phyloP scores from a whole-genome alignment of 2,888 invertebrate species.

The Pinctada fucata region DNA sequence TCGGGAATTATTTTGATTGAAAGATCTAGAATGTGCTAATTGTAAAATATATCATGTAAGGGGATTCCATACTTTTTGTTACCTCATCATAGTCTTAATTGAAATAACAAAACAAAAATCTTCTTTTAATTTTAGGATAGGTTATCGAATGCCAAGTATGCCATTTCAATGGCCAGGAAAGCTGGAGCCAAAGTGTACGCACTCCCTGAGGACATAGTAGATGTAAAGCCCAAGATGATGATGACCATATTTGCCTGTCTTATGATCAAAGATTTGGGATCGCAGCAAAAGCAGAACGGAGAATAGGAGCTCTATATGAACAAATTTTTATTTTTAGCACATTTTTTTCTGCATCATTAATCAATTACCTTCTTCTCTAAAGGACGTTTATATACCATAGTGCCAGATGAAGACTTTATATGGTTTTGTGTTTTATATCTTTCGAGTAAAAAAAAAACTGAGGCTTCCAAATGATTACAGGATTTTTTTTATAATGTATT shows the following conservation, averaged over 20 bases:
- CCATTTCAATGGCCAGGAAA: constrained; percentile 97
- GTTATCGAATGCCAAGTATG: constrained; percentile 98
- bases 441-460: no score
- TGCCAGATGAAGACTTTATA: no score
- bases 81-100: no score
- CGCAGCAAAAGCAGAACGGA: constrained; percentile 6
- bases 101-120: background rate
- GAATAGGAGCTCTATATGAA: background rate
- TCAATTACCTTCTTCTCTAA: no score
- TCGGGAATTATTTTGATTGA: no score
- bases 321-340: background rate
- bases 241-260: constrained; percentile 99
- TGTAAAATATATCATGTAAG: no score
- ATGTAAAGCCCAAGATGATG: constrained; percentile 98
- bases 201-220: constrained; percentile 98
- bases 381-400: no score
- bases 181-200: constrained; percentile 99
- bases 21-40: no score
- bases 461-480: no score
- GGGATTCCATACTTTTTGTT: no score
- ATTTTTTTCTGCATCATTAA: background rate
- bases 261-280: constrained; percentile 90
- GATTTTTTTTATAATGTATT: no score
- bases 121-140: constrained; percentile 84
- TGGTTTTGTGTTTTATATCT: no score